These are phyloP conservation scores for Coregonus ussuriensis DNA, from an alignment of 2,797 vertebrate genomes.

Conservation along the genomic window DNA sequence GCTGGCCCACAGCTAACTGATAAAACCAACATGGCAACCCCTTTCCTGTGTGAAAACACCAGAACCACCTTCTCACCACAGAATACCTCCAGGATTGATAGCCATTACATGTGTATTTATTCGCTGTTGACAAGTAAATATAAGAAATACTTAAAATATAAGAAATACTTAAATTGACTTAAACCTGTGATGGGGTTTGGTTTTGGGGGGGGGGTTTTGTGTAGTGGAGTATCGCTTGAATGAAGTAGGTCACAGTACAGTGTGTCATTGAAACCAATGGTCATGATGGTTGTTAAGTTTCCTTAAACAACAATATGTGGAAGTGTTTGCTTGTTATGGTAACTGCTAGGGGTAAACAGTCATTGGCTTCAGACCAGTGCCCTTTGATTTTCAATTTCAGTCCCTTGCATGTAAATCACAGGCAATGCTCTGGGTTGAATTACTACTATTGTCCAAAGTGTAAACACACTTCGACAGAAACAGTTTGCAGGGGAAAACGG, in stretches of 20 bases:
- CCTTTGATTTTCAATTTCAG: conserved; percentile 56
- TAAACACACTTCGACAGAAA: conserved; percentile 62
- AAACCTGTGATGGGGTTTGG: conserved; percentile 1
- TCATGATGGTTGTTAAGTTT: conserved; percentile 31
- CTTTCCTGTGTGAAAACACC: conserved; percentile 37
- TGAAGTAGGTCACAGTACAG: neutral
- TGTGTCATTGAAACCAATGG: neutral
- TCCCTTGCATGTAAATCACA: conserved; percentile 59
- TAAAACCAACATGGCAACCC: conserved; percentile 58
- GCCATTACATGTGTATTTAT: conserved; percentile 45
- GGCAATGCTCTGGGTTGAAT: conserved; percentile 53
- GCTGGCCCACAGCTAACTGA: conserved; percentile 61
- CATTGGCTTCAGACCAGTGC: conserved; percentile 18
- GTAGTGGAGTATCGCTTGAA: conserved; percentile 17
- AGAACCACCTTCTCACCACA: conserved; percentile 5
- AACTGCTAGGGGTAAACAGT: conserved; percentile 39
- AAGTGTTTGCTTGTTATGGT: conserved; percentile 38
- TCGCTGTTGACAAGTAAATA: conserved; percentile 52
- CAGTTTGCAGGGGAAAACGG: conserved; percentile 55
- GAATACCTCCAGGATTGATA: conserved; percentile 28
- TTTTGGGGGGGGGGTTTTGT: neutral
- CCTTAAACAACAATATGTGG: neutral
- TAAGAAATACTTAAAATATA: conserved; percentile 37
- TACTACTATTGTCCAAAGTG: conserved; percentile 51
- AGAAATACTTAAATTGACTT: conserved; percentile 37